These are phyloP conservation scores for Epinephelus lanceolatus DNA, from an alignment of 2,113 vertebrate species.

Conservation along the genomic window DNA sequence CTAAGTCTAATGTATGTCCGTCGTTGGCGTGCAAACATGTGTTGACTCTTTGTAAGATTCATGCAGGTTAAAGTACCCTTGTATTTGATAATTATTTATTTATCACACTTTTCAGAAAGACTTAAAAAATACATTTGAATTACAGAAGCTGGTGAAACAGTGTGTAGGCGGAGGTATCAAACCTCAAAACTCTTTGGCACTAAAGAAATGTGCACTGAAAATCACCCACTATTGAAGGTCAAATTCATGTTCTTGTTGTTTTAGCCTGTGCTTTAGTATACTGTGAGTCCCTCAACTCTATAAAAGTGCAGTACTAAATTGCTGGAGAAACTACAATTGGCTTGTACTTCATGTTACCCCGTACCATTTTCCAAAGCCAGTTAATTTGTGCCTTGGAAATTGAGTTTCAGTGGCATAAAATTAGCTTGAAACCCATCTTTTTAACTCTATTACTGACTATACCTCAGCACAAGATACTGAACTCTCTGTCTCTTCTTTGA, in stretches of 20 bases:
- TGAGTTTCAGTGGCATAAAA: not conserved
- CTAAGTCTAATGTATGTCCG: too few species aligned
- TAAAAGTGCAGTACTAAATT: not conserved
- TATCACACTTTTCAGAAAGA: not conserved
- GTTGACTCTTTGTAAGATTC: too few species aligned
- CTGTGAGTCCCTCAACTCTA: not conserved
- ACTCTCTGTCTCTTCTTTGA: not conserved
- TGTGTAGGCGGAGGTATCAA: too few species aligned
- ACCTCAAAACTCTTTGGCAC: too few species aligned
- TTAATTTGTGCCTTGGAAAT: not conserved
- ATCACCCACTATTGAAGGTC: too few species aligned
- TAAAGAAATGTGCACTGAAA: too few species aligned
- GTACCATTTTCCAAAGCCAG: not conserved
- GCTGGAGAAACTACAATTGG: not conserved
- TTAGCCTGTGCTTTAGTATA: not conserved
- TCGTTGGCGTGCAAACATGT: too few species aligned
- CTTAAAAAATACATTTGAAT: too few species aligned
- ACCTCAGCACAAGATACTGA: not conserved
- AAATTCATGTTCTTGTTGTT: not conserved
- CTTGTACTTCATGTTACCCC: not conserved
- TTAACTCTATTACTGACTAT: too few species aligned
- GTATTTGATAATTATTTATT: too few species aligned
- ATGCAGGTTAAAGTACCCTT: too few species aligned
- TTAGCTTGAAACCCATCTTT: not conserved
- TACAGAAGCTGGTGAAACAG: too few species aligned